Evolutionary conservation across 1,140 invertebrate genomes (phyloP).

Genomic region (Trinorchestia longiramus): DNA sequence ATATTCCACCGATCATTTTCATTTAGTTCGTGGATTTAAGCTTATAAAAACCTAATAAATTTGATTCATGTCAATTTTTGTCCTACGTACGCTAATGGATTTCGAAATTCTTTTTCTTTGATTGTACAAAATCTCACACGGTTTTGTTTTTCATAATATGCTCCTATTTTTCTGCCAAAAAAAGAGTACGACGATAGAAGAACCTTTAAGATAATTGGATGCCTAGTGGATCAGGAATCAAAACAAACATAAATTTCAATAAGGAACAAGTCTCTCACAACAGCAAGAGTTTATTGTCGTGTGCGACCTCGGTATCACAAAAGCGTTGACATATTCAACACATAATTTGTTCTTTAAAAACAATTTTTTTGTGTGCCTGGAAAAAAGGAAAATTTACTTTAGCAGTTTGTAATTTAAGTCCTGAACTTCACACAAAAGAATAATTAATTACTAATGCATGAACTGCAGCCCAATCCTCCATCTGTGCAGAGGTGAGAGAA

Average conservation of each 20-base stretch:
- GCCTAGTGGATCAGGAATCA: neutral
- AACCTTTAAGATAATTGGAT: neutral
- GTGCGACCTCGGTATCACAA: neutral
- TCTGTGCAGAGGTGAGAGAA: too few relatives aligned
- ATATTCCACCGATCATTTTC: too few relatives aligned
- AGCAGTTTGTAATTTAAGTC: neutral
- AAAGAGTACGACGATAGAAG: neutral
- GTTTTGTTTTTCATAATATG: too few relatives aligned
- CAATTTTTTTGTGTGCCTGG: neutral
- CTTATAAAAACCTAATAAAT: too few relatives aligned
- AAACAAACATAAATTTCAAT: neutral
- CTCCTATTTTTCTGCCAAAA: too few relatives aligned
- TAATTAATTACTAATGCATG: neutral
- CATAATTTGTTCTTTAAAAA: neutral
- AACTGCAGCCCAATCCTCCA: neutral
- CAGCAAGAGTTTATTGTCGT: neutral
- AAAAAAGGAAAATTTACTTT: neutral
- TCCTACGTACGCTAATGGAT: too few relatives aligned
- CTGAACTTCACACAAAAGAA: neutral
- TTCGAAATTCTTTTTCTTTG: too few relatives aligned
- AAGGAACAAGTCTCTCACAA: neutral
- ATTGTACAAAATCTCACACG: too few relatives aligned
- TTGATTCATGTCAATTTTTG: too few relatives aligned
- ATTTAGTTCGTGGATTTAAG: too few relatives aligned
- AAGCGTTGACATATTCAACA: too few relatives aligned